Conservation (phyloP, 2,888 invertebrate species). For the Tiliacea aurago region DNA sequence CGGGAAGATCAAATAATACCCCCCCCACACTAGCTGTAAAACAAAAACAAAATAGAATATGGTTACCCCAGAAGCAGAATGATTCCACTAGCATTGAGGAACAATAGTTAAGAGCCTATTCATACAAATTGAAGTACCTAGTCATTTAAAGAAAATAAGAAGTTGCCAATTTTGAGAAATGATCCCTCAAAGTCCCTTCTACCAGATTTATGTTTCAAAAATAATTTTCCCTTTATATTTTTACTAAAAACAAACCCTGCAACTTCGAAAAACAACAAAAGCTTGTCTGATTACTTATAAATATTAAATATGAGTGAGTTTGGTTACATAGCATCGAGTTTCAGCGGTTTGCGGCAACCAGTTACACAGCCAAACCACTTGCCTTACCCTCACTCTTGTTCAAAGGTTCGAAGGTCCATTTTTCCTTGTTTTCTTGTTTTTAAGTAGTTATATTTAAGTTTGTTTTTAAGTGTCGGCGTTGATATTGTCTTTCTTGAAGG, state of each 20-base stretch:
- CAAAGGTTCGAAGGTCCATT: background rate
- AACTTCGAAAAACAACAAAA: conserved; percentile 51
- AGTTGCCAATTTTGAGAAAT: background rate
- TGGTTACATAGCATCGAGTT: conserved; percentile 73
- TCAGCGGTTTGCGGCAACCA: conserved; percentile 78
- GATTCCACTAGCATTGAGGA: background rate
- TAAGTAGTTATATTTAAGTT: conserved; percentile 3
- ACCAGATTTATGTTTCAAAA: conserved; percentile 14
- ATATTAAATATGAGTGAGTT: conserved; percentile 60
- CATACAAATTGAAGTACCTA: background rate
- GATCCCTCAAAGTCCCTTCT: background rate
- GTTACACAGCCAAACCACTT: conserved; percentile 7
- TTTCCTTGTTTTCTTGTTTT: conserved; percentile 10
- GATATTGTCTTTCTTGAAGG: conserved; percentile 76
- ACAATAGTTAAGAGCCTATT: background rate
- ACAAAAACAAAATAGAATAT: no score
- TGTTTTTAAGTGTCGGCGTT: conserved; percentile 72
- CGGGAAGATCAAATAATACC: no score
- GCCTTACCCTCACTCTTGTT: background rate
- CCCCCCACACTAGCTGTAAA: no score
- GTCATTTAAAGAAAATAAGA: no score
- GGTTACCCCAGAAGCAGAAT: background rate
- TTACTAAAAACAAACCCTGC: conserved; percentile 36
- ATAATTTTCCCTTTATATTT: background rate
- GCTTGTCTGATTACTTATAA: conserved; percentile 61